Evolutionary conservation across 2,797 vertebrate species (phyloP).

Genomic region (Cuculus canorus): DNA sequence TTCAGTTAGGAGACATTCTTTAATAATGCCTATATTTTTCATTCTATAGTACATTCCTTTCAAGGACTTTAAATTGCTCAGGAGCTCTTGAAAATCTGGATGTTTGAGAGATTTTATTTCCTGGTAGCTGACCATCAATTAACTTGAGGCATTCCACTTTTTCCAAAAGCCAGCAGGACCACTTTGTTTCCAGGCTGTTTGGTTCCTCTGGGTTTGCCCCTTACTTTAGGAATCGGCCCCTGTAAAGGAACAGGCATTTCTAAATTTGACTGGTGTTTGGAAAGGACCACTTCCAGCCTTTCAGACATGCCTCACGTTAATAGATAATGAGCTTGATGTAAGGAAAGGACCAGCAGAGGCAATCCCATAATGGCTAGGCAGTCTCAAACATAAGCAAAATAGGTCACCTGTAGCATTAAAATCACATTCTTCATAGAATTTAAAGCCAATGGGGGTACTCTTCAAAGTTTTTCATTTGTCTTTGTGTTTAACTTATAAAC

Average conservation of each 20-base stretch:
- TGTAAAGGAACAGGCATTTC: neutral
- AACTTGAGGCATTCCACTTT: neutral
- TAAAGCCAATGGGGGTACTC: neutral
- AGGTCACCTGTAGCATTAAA: neutral
- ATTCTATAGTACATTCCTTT: conserved; percentile 32
- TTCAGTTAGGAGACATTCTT: conserved; percentile 40
- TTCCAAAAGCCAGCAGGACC: neutral
- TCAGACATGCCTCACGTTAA: neutral
- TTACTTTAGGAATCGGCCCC: neutral
- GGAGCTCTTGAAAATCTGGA: conserved; percentile 23
- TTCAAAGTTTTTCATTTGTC: neutral
- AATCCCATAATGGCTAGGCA: neutral
- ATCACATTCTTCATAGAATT: neutral
- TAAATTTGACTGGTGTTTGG: rapidly evolving
- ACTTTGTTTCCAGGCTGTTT: neutral
- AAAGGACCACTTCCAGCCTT: neutral
- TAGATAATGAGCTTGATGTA: neutral
- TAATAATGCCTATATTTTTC: conserved; percentile 38
- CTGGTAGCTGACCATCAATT: neutral
- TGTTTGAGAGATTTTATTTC: neutral
- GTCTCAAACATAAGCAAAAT: conserved; percentile 1
- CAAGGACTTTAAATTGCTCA: conserved; percentile 23
- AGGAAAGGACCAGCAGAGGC: neutral
- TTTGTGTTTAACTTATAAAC: neutral
- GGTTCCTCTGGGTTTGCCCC: neutral